These are phyloP conservation scores for Oreonectes daqikongensis DNA, from an alignment of 2,797 vertebrate genomes.

Conservation along the genomic window DNA sequence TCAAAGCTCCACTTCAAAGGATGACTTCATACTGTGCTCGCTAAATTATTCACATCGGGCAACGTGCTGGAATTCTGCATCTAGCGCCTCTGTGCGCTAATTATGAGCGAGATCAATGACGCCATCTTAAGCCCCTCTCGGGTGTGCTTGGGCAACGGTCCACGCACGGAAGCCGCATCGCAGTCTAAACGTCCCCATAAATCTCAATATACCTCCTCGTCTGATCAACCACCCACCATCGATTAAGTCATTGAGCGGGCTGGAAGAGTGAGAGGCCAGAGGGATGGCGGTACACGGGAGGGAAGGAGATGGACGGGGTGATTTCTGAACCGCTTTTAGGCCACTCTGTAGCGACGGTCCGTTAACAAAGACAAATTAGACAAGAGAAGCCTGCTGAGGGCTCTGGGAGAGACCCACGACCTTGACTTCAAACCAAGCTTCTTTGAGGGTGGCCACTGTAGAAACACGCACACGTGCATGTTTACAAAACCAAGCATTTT, in stretches of 20 bases:
- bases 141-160: constrained; percentile 28
- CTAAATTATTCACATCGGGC: constrained; percentile 69
- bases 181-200: constrained; percentile 50
- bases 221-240: constrained; percentile 49
- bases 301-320: constrained; percentile 27
- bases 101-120: constrained; percentile 62
- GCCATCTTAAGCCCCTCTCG: constrained; percentile 53
- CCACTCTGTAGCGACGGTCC: constrained; percentile 18
- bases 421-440: constrained; percentile 46
- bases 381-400: constrained; percentile 53
- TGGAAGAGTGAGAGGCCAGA: constrained; percentile 39
- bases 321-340: constrained; percentile 35
- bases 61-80: constrained; percentile 61
- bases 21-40: constrained; percentile 66
- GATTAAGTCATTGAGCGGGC: constrained; percentile 66
- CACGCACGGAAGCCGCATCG: constrained; percentile 11
- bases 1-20: constrained; percentile 68
- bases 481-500: constrained; percentile 7
- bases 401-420: constrained; percentile 46
- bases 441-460: constrained; percentile 8
- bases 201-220: constrained; percentile 51
- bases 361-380: constrained; percentile 57
- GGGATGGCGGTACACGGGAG: not conserved
- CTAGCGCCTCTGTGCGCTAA: constrained; percentile 57
- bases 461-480: constrained; percentile 19